Percentiles rank a stretch among this genome's conserved stretches.
phyloP scores from a whole-genome alignment of 2,797 vertebrate species.

The Acomys russatus region DNA sequence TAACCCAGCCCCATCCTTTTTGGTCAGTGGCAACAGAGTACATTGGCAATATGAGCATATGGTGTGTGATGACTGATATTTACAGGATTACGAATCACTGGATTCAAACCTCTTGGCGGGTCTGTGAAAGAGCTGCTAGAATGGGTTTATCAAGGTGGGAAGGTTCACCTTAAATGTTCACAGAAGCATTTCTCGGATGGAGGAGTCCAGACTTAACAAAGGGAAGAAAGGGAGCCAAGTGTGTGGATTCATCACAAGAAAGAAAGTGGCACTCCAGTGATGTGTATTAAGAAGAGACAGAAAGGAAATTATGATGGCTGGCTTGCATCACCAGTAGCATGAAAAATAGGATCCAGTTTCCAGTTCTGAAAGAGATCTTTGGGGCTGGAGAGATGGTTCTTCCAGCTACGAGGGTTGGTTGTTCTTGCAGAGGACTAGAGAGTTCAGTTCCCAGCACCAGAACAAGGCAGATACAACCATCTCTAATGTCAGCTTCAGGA shows the following conservation, averaged over 20 bases:
- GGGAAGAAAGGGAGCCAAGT: neutral
- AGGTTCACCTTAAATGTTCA: neutral
- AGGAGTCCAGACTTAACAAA: neutral
- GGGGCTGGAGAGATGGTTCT: neutral
- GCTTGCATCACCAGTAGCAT: neutral
- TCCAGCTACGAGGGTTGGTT: neutral
- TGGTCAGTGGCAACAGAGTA: neutral
- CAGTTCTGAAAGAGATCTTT: neutral
- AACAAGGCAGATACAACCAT: neutral
- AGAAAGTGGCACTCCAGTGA: neutral
- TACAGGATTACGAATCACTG: neutral
- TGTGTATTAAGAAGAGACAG: neutral
- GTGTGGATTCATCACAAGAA: neutral
- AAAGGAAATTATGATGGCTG: conserved; percentile 29
- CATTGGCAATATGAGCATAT: neutral
- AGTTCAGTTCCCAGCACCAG: neutral
- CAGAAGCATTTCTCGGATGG: neutral
- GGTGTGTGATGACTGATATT: neutral
- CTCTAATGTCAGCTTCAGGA: neutral
- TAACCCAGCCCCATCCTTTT: neutral
- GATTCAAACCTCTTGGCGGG: neutral
- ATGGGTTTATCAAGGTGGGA: neutral
- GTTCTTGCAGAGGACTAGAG: neutral
- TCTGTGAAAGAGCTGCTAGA: neutral
- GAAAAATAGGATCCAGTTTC: neutral